Conservation (phyloP, 2,888 invertebrate genomes). For the Tenthredo notha region DNA sequence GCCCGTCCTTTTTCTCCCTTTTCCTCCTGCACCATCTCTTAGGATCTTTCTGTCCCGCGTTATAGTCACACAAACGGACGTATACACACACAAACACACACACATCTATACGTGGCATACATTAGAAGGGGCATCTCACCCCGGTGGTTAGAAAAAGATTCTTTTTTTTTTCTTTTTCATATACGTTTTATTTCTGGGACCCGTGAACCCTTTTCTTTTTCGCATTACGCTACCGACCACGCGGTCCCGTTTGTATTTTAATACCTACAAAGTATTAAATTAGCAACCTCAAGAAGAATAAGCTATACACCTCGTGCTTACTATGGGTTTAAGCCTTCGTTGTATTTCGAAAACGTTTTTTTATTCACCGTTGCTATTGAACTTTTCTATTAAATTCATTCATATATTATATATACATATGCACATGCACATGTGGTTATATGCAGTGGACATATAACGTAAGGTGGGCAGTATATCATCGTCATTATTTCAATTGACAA, state of each 20-base stretch:
- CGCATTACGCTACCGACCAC: constrained; percentile 47
- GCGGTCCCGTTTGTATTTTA: constrained; percentile 40
- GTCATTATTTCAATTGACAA: constrained; percentile 18
- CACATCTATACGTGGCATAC: constrained; percentile 36
- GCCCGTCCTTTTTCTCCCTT: constrained; percentile 62
- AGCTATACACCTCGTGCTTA: background rate
- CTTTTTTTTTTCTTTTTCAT: constrained; percentile 35
- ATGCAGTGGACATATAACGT: background rate
- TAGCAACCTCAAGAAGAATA: background rate
- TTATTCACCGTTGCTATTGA: background rate
- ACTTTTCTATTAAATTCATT: background rate
- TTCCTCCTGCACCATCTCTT: constrained; percentile 52
- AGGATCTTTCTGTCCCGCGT: constrained; percentile 27
- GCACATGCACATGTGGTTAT: too few relatives aligned
- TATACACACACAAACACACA: background rate
- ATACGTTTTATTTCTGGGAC: constrained; percentile 67
- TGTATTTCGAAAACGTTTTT: background rate
- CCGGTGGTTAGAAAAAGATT: constrained; percentile 44
- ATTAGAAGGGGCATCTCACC: constrained; percentile 47
- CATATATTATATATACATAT: background rate
- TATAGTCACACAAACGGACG: background rate
- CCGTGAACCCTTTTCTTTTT: constrained; percentile 63
- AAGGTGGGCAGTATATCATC: background rate
- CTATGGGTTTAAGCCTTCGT: background rate
- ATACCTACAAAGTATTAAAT: constrained; percentile 49